Evolutionary conservation across 2,888 invertebrate species (phyloP).

Genomic region (Epicampocera succincta): DNA sequence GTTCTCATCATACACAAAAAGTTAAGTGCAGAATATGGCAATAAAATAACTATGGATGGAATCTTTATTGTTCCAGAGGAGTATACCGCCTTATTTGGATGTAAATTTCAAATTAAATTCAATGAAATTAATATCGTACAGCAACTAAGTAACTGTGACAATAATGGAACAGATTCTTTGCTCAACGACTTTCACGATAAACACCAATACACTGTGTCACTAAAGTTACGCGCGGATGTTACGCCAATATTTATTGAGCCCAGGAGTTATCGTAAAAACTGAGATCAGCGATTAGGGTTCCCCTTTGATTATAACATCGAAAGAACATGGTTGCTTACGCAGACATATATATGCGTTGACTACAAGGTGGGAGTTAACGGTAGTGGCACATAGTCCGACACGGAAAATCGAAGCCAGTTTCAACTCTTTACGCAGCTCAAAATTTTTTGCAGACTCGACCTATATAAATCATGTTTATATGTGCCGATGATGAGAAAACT

Average conservation of each 20-base stretch:
- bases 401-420: conserved; percentile 61
- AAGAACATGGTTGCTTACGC: neutral
- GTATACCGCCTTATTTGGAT: conserved; percentile 43
- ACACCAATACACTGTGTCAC: conserved; percentile 27
- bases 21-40: conserved; percentile 29
- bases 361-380: conserved; percentile 29
- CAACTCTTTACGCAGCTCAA: conserved; percentile 41
- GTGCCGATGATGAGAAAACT: conserved; percentile 41
- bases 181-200: neutral
- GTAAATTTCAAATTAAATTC: conserved; percentile 39
- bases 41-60: conserved; percentile 49
- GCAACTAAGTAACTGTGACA: neutral
- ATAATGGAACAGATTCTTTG: conserved; percentile 3
- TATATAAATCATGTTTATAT: conserved; percentile 41
- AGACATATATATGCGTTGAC: too few relatives aligned
- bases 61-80: conserved; percentile 59
- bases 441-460: conserved; percentile 50
- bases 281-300: neutral
- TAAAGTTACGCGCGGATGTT: conserved; percentile 41
- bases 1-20: conserved; percentile 52
- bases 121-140: conserved; percentile 19
- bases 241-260: conserved; percentile 20
- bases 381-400: conserved; percentile 46
- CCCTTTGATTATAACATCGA: neutral
- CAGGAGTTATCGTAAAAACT: conserved; percentile 19